phyloP scores from a whole-genome alignment of 2,797 vertebrate genomes.

The Petrocephalus schoutedeni region DNA sequence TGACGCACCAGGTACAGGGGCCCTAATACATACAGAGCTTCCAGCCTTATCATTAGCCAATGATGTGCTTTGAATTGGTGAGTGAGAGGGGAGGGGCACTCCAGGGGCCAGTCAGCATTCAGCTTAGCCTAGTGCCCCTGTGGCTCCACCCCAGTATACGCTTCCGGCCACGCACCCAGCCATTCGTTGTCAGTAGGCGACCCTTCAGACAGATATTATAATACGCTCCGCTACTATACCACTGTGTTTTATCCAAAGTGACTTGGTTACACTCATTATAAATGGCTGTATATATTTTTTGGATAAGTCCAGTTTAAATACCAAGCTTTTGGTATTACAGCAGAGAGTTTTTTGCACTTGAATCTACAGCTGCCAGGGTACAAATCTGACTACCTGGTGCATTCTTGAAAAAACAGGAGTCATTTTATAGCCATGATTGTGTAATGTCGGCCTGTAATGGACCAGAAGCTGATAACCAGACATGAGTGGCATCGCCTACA shows the following conservation, averaged over 20 bases:
- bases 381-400: background rate
- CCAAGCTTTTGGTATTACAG: background rate
- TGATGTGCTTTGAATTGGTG: background rate
- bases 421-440: background rate
- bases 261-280: background rate
- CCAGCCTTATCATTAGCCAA: background rate
- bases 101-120: background rate
- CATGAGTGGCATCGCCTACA: background rate
- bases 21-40: background rate
- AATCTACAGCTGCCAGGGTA: background rate
- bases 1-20: conserved; percentile 72
- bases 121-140: background rate
- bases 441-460: background rate
- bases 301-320: background rate
- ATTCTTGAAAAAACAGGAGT: background rate
- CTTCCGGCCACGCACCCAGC: background rate
- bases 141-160: background rate
- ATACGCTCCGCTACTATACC: background rate
- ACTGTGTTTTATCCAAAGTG: background rate
- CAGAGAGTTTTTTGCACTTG: background rate
- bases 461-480: background rate
- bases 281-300: background rate
- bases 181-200: background rate
- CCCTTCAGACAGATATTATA: background rate
- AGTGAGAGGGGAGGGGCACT: background rate